Base-by-base conservation (phyloP, 2,797 vertebrate genomes). In the Gila robusta region DNA sequence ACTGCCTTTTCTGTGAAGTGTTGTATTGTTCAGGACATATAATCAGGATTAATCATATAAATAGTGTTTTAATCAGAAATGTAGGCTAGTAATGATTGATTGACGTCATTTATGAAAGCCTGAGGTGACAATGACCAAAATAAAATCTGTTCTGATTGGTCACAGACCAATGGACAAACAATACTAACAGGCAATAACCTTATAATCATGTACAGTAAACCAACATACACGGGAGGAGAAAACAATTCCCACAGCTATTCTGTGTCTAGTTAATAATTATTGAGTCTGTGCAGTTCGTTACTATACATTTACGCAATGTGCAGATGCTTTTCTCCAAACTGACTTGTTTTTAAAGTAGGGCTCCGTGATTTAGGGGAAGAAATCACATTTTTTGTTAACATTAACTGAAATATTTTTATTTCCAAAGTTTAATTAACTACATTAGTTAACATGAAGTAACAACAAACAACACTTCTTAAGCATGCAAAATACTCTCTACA, bases 21-120 rank as follows among this genome's bases (percentile, higher is more conserved):
- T 1, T 6, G 1, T 41, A 59, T 76, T 70, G 21, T 78, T 86
- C 62, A 70, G 64, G 17, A 21, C 35, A 52, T 16, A n/a, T 32
- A 76, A 82, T 86, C 41, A 3, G 85, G 79, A 86, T 82, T 77
- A 81, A 23, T 28, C 12, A 52, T 78, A 62, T 83, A 23, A 35
- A 62, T 64, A 79, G 74, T 12, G 56, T 44, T 79, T 79, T 79
- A 79, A 79, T 79, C 37, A 79, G 23, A 64, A 41, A 44, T 11
- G 14, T 6, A 56, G 56, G 19, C 21, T 78, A 59, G 35, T 23
- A 67, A 66, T 4, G 62, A 80, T 39, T 6, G 26, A 32, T 26
- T 69, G 28, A 81, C 47, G 66, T 70, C 74, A 37, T 56, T 37
- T 32, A 21, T 35, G 52, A 77, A 52, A 41, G 26, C 83, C 28